Evolutionary conservation across 1,140 invertebrate species (phyloP).

Genomic region (Pachypeltis micranthus): DNA sequence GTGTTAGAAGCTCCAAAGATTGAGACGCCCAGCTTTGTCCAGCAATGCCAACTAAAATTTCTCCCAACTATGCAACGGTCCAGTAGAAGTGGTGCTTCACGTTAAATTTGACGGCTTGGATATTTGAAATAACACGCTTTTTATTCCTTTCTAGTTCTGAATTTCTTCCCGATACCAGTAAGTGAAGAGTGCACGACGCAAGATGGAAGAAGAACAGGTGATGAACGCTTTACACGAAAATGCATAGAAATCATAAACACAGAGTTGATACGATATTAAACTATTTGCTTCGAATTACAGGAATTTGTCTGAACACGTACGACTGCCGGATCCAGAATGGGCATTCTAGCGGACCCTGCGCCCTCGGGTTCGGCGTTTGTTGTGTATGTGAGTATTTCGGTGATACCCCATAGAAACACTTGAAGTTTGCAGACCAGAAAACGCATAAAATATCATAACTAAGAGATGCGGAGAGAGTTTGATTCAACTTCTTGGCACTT

Average conservation of each 20-base stretch:
- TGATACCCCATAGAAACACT: too few species aligned
- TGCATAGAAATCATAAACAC: background rate
- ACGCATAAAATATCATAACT: too few species aligned
- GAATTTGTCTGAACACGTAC: conserved; percentile 68
- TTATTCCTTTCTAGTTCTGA: conserved; percentile 45
- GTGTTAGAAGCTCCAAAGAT: too few species aligned
- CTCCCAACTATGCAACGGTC: too few species aligned
- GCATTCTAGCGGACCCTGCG: conserved; percentile 59
- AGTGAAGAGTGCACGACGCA: conserved; percentile 60
- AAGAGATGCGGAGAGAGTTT: too few species aligned
- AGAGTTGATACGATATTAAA: background rate
- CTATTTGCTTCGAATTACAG: conserved; percentile 32
- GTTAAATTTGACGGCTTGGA: too few species aligned
- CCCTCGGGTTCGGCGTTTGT: conserved; percentile 75
- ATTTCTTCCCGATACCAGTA: conserved; percentile 65
- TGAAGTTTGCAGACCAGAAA: too few species aligned
- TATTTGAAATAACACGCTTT: too few species aligned
- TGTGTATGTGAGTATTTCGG: conserved; percentile 73
- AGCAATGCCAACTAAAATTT: too few species aligned
- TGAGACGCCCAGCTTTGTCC: too few species aligned
- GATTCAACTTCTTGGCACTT: too few species aligned
- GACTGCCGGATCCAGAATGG: conserved; percentile 68
- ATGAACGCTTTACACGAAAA: conserved; percentile 1
- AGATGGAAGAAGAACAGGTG: conserved; percentile 48
- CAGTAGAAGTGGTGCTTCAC: too few species aligned